Evolutionary conservation across 2,113 vertebrate genomes (phyloP), one percentile per base, ranked within the genome.

Genomic region (Sinocyclocheilus anshuiensis): DNA sequence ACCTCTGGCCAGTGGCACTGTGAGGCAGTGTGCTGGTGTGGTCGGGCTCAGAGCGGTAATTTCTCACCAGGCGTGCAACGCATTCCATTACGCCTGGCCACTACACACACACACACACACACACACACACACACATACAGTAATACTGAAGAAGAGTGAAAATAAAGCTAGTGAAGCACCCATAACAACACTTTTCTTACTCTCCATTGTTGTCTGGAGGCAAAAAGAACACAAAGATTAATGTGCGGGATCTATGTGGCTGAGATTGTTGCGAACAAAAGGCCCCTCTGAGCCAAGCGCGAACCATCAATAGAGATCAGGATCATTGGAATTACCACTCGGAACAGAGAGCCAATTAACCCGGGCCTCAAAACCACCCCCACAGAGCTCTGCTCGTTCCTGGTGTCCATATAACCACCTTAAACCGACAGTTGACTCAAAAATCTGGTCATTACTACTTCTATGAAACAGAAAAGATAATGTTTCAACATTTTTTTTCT

Each of bases 1-100:
- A 91, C 86, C 88, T 91, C 74, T 92, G 92, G 92, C 93, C 92
- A 88, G 90, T 91, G 92, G 92, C 9, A 50, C 89, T 75, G 84
- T 83, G 81, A 84, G 74, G 86, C 80, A 83, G 80, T 76, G 55
- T 84, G 88, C 82, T 81, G 84, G 90, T 89, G 65, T 76, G 82
- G 81, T 87, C 71, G 72, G 63, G 90, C 91, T 92, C 81, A 82
- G 83, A 93, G 90, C 90, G 63, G 87, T 84, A 91, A 93, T 92
- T 93, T 53, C 92, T 93, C 92, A 89, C 67, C 61, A 87, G 53
- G 22, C 6, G 13, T 57, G 81, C 84, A 84, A 87, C 61, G 39
- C 87, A 72, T 91, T 93, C 91, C 89, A 89, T 90, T 90, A 89
- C 57, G 53, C 39, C 78, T 13, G 63, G 20, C 84, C 67, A 81